These are phyloP conservation scores for Engystomops pustulosus DNA, from an alignment of 2,113 vertebrate genomes.

Conservation along the genomic window DNA sequence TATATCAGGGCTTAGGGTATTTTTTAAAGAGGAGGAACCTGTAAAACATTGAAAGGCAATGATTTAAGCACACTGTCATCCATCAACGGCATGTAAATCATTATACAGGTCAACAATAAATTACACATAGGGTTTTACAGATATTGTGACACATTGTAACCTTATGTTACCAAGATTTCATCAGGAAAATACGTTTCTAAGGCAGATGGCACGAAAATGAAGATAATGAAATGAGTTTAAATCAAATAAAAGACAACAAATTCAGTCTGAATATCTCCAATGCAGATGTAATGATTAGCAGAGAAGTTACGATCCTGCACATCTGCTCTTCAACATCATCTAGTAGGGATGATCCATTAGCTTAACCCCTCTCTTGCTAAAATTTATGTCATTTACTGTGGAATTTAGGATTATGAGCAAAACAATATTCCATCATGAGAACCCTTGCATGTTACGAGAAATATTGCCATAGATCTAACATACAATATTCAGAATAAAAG, in stretches of 20 bases:
- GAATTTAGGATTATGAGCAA: no score
- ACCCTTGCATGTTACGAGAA: no score
- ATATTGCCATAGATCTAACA: no score
- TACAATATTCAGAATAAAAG: no score
- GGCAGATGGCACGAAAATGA: conserved; percentile 58
- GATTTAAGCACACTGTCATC: background rate
- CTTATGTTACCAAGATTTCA: conserved; percentile 54
- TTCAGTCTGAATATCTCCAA: conserved; percentile 34
- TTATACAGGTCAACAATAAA: conserved; percentile 15
- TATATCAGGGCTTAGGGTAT: no score
- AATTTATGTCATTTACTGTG: no score
- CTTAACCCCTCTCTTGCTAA: conserved; percentile 34
- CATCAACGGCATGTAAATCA: background rate
- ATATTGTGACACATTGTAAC: conserved; percentile 33
- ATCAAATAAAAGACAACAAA: conserved; percentile 56
- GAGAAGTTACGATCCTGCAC: conserved; percentile 48
- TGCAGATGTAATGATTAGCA: conserved; percentile 52
- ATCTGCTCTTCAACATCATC: conserved; percentile 58
- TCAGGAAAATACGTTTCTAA: conserved; percentile 41
- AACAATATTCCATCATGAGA: no score
- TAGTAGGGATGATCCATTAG: conserved; percentile 46
- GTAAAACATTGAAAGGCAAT: background rate
- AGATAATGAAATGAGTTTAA: conserved; percentile 58
- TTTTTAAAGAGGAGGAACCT: background rate
- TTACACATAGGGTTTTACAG: conserved; percentile 39